These are phyloP conservation scores for Phylloscopus trochiloides DNA, from an alignment of 2,113 vertebrate species.

Conservation along the genomic window DNA sequence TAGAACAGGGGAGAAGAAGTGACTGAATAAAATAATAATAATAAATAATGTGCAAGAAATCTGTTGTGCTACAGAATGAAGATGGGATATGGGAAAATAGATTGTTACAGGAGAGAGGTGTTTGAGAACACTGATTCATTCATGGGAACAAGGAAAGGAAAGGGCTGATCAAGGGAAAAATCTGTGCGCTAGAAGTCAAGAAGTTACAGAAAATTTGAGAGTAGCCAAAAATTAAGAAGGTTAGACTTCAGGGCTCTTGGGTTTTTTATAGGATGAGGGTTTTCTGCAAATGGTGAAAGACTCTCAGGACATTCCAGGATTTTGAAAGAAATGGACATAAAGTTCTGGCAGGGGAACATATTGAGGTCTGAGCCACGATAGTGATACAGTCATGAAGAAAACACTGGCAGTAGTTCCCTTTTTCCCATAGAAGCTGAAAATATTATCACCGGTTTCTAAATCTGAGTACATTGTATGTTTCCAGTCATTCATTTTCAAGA, in stretches of 20 bases:
- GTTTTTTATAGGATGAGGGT: accelerated
- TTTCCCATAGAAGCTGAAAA: background rate
- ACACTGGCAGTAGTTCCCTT: background rate
- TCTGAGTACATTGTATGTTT: background rate
- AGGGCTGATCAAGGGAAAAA: background rate
- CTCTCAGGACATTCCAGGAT: background rate
- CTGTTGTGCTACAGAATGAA: background rate
- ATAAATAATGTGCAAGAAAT: background rate
- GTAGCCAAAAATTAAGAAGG: background rate
- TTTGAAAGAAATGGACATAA: background rate
- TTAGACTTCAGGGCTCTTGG: background rate
- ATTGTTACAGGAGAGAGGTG: background rate
- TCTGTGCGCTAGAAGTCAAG: background rate
- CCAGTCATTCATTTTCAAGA: background rate
- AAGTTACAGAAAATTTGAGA: background rate
- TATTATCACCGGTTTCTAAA: background rate
- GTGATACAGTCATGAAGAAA: background rate
- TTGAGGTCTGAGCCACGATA: background rate
- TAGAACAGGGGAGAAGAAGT: background rate
- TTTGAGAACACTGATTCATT: background rate
- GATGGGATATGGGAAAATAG: background rate
- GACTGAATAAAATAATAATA: background rate
- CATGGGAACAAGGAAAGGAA: background rate
- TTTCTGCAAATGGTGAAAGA: background rate
- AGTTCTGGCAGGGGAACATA: background rate